A percentile compares a stretch with the other conserved stretches of the same genome.
Evolutionary conservation across 2,797 vertebrate species (phyloP).

Genomic region (Sebastes glaucus): DNA sequence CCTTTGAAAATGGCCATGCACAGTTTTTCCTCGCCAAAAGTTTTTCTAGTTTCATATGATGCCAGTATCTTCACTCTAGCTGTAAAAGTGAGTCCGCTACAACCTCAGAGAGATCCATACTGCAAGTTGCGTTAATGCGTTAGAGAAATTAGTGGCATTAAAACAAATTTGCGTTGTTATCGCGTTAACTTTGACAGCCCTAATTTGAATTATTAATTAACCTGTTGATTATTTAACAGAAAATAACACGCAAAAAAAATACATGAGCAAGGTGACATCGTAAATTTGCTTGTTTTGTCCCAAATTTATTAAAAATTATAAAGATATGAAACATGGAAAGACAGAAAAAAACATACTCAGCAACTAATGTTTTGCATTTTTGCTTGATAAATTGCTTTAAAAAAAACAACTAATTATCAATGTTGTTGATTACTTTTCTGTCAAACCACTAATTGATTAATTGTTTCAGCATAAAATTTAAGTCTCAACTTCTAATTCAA

Average conservation of each 20-base stretch:
- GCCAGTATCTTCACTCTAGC: no score
- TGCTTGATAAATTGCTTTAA: background rate
- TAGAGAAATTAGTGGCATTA: no score
- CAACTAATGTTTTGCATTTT: background rate
- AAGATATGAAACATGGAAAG: background rate
- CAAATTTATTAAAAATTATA: background rate
- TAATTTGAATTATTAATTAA: no score
- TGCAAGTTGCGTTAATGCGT: no score
- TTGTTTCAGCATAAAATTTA: background rate
- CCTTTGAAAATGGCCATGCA: rapidly evolving
- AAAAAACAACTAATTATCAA: background rate
- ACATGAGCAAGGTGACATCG: background rate
- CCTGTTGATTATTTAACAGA: background rate
- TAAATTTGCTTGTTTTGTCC: no score
- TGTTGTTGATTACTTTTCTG: background rate
- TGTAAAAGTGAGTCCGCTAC: no score
- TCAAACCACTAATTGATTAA: background rate
- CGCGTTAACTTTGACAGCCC: no score
- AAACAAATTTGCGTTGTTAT: no score
- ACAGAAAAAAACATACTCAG: background rate
- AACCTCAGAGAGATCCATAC: no score
- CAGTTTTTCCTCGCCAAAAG: no score
- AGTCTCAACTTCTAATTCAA: background rate
- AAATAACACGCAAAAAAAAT: background rate
- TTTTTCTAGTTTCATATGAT: no score